These are phyloP conservation scores for Orchesella cincta DNA, from an alignment of 1,140 invertebrate genomes.

Conservation along the genomic window DNA sequence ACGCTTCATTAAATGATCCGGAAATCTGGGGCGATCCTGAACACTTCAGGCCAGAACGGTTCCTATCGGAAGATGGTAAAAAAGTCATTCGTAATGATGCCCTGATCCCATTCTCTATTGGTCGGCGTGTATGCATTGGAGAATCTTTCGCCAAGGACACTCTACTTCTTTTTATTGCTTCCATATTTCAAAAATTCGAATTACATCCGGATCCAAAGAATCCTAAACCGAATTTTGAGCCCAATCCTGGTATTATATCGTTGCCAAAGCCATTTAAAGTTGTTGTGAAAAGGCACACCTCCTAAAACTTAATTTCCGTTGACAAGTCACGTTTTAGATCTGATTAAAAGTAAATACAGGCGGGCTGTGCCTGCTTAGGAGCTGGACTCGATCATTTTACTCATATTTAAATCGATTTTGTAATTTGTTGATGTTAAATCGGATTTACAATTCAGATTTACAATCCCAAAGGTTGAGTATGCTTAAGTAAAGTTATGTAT, in stretches of 20 bases:
- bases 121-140: constrained; percentile 61
- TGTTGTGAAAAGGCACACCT: too few relatives aligned
- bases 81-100: constrained; percentile 39
- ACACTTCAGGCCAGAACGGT: constrained; percentile 54
- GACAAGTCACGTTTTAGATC: too few relatives aligned
- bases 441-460: too few relatives aligned
- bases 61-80: constrained; percentile 47
- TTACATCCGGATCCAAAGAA: not conserved
- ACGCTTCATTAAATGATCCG: constrained; percentile 31
- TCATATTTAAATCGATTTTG: too few relatives aligned
- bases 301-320: too few relatives aligned
- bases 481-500: too few relatives aligned
- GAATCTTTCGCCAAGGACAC: not conserved
- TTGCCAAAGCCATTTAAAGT: not conserved
- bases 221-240: not conserved
- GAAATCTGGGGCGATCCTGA: constrained; percentile 56
- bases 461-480: too few relatives aligned
- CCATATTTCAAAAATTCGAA: not conserved
- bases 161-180: not conserved
- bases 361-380: too few relatives aligned
- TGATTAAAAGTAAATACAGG: too few relatives aligned
- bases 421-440: too few relatives aligned
- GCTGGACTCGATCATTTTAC: too few relatives aligned
- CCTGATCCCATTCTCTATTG: constrained; percentile 56
- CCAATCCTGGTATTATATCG: not conserved